These are phyloP conservation scores for Troides oblongomaculatus DNA, from an alignment of 2,888 invertebrate genomes.

Conservation along the genomic window DNA sequence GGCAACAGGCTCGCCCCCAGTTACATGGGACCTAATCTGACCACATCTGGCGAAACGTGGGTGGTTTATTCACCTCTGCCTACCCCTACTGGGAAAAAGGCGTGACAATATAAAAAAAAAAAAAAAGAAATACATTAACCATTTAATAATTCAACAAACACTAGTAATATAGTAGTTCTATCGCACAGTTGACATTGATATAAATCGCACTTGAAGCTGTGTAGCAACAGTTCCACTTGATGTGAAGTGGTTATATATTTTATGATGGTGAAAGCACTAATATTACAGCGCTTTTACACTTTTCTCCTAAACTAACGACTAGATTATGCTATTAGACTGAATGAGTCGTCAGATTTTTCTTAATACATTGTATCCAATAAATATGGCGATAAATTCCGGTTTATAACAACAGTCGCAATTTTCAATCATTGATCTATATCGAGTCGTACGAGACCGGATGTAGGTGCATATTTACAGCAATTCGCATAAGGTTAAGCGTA, in stretches of 20 bases:
- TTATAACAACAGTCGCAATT: no score
- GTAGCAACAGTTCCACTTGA: neutral
- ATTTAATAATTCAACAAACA: no score
- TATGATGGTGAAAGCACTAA: slow-evolving; percentile 1
- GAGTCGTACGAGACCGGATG: neutral
- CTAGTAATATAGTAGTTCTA: no score
- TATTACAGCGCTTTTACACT: neutral
- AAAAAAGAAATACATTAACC: no score
- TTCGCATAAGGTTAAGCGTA: slow-evolving; percentile 8
- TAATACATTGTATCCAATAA: neutral
- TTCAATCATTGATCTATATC: no score
- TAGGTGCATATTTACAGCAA: neutral
- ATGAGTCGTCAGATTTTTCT: neutral
- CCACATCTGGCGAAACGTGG: no score
- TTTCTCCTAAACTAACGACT: neutral
- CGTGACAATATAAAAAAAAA: no score
- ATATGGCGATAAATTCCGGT: neutral
- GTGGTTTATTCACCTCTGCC: no score
- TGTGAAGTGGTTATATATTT: neutral
- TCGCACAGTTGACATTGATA: neutral
- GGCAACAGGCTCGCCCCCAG: no score
- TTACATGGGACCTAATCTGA: no score
- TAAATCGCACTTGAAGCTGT: neutral
- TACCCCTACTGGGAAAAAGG: no score
- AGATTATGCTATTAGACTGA: neutral